These are phyloP conservation scores for Xyrichtys novacula DNA, from an alignment of 2,797 vertebrate species.

Conservation along the genomic window DNA sequence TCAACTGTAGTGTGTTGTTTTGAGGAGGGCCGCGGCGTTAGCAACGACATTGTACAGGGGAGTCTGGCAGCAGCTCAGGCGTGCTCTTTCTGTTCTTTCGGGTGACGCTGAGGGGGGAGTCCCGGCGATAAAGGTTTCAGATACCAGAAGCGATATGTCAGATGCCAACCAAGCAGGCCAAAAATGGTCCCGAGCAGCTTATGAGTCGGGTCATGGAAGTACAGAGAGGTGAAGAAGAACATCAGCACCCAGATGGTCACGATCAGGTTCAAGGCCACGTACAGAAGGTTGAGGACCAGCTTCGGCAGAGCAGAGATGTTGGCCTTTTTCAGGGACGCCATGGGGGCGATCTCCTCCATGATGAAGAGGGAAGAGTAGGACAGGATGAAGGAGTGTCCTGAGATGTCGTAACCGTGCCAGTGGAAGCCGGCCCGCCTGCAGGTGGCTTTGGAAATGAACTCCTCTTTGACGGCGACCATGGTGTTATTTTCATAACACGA, in stretches of 20 bases:
- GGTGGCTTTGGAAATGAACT: constrained; percentile 78
- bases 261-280: constrained; percentile 88
- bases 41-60: not conserved
- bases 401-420: constrained; percentile 95
- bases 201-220: constrained; percentile 91
- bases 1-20: constrained; percentile 33
- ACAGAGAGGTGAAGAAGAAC: constrained; percentile 93
- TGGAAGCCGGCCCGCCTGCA: constrained; percentile 86
- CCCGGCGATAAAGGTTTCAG: constrained; percentile 90
- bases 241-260: constrained; percentile 91
- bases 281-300: constrained; percentile 80
- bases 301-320: constrained; percentile 52
- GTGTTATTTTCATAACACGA: constrained; percentile 78
- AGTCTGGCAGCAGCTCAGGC: constrained; percentile 42
- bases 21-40: constrained; percentile 8
- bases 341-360: constrained; percentile 89
- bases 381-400: constrained; percentile 95
- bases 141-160: constrained; percentile 93
- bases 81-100: constrained; percentile 69
- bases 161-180: constrained; percentile 89
- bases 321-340: constrained; percentile 78
- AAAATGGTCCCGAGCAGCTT: constrained; percentile 90
- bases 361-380: constrained; percentile 92
- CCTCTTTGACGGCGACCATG: constrained; percentile 33
- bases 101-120: constrained; percentile 82